Conservation (phyloP, 2,888 invertebrate species). For the Matsumyia berberina region DNA sequence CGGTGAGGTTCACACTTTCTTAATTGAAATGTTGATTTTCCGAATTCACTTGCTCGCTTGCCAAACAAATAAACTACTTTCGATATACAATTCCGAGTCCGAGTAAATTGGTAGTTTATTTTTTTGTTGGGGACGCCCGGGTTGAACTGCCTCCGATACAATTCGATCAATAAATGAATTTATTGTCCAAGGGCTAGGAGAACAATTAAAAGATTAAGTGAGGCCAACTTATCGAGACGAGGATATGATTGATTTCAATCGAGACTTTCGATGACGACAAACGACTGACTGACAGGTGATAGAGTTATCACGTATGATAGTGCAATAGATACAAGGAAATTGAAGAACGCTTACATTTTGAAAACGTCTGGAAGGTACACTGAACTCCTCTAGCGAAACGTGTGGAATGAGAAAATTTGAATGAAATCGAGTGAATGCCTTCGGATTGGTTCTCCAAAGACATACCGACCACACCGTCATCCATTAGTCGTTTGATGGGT, state of each 20-base stretch:
- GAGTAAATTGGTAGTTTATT: too few species aligned
- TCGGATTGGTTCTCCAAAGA: slow-evolving; percentile 4
- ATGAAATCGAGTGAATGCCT: slow-evolving; percentile 27
- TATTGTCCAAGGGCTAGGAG: slow-evolving; percentile 4
- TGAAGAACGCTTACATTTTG: slow-evolving; percentile 5
- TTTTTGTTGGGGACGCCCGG: slow-evolving; percentile 1
- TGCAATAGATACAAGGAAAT: background rate
- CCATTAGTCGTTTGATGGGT: too few species aligned
- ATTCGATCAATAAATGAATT: slow-evolving; percentile 51
- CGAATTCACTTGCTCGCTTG: slow-evolving; percentile 54
- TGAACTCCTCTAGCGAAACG: background rate
- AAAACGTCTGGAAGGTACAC: slow-evolving; percentile 1
- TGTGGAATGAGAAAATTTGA: slow-evolving; percentile 16
- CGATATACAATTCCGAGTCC: slow-evolving; percentile 50
- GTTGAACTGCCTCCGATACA: slow-evolving; percentile 49
- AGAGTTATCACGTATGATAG: slow-evolving; percentile 43
- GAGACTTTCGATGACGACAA: slow-evolving; percentile 52
- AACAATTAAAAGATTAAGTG: slow-evolving; percentile 28
- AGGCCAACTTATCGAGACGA: background rate
- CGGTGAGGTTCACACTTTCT: slow-evolving; percentile 69
- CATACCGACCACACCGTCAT: background rate
- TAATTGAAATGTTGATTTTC: slow-evolving; percentile 75
- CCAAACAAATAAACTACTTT: slow-evolving; percentile 67
- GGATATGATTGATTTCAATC: slow-evolving; percentile 40
- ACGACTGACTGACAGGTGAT: slow-evolving; percentile 55